These are phyloP conservation scores for Eristalis intricaria DNA, from an alignment of 2,888 invertebrate species.

Conservation along the genomic window DNA sequence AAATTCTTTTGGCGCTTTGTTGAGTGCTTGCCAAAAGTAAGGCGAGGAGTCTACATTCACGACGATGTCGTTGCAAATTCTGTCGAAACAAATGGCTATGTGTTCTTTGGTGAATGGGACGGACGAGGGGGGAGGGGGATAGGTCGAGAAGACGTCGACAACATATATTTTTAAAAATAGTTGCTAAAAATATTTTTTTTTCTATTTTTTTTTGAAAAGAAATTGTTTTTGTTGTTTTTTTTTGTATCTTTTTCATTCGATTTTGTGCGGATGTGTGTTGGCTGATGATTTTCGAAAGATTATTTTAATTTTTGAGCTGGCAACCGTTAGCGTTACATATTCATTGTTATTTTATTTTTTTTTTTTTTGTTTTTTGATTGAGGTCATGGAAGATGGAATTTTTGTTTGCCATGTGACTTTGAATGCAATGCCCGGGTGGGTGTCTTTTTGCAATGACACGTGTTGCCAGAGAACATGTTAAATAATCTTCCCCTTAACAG, in stretches of 20 bases:
- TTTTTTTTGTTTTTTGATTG: neutral
- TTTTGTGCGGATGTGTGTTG: neutral
- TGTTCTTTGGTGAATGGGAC: neutral
- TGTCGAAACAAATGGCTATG: slow-evolving; percentile 2
- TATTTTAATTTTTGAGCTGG: slow-evolving; percentile 8
- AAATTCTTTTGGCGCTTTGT: slow-evolving; percentile 24
- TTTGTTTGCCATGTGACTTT: neutral
- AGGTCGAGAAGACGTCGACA: neutral
- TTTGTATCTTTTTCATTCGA: neutral
- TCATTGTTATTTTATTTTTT: neutral
- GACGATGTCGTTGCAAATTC: slow-evolving; percentile 14
- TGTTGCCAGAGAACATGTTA: no score
- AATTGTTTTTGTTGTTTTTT: neutral
- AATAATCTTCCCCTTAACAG: no score
- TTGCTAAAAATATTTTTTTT: neutral
- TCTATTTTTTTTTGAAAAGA: neutral
- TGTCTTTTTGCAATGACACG: neutral
- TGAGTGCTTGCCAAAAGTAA: slow-evolving; percentile 38
- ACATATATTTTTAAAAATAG: slow-evolving; percentile 36
- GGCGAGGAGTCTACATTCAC: neutral
- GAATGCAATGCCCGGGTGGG: neutral
- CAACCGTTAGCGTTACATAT: neutral
- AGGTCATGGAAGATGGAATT: neutral
- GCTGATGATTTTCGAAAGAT: slow-evolving; percentile 7
- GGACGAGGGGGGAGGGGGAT: neutral